Conservation (phyloP, 2,888 invertebrate genomes). For the Muscina levida region DNA sequence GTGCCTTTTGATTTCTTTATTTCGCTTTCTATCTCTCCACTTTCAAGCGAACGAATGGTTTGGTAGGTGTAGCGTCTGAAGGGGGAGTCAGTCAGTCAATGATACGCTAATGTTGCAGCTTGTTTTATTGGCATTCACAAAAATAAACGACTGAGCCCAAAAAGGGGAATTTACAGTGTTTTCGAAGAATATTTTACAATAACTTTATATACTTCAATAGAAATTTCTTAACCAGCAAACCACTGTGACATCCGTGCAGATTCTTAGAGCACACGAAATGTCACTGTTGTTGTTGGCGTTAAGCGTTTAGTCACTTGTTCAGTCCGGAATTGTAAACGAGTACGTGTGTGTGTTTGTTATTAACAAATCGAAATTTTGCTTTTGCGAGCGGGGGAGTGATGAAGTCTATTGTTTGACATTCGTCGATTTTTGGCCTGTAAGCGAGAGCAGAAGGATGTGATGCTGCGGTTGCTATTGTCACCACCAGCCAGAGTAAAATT, state of each 20-base stretch:
- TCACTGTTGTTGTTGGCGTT: constrained; percentile 45
- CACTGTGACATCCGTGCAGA: constrained; percentile 41
- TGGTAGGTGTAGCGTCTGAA: constrained; percentile 43
- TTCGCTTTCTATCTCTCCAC: no score
- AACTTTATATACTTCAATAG: no score
- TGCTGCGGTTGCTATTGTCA: constrained; percentile 63
- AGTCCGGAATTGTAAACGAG: constrained; percentile 63
- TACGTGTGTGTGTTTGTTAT: constrained; percentile 41
- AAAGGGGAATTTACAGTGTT: constrained; percentile 44
- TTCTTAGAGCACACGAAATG: constrained; percentile 45
- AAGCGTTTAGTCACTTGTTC: constrained; percentile 66
- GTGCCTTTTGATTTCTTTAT: constrained; percentile 65
- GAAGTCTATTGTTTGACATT: constrained; percentile 68
- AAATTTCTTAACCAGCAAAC: no score
- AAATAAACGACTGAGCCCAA: constrained; percentile 6
- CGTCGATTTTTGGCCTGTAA: constrained; percentile 35
- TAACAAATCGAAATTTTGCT: constrained; percentile 25
- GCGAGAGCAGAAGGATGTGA: constrained; percentile 28
- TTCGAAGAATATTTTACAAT: neutral
- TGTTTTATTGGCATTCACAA: constrained; percentile 62
- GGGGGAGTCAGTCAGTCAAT: constrained; percentile 55
- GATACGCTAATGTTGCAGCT: constrained; percentile 67
- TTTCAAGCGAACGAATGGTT: constrained; percentile 48
- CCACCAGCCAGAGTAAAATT: constrained; percentile 12
- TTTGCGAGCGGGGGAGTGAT: neutral